Conservation (phyloP, 1,140 invertebrate species). For the Asobara japonica region DNA sequence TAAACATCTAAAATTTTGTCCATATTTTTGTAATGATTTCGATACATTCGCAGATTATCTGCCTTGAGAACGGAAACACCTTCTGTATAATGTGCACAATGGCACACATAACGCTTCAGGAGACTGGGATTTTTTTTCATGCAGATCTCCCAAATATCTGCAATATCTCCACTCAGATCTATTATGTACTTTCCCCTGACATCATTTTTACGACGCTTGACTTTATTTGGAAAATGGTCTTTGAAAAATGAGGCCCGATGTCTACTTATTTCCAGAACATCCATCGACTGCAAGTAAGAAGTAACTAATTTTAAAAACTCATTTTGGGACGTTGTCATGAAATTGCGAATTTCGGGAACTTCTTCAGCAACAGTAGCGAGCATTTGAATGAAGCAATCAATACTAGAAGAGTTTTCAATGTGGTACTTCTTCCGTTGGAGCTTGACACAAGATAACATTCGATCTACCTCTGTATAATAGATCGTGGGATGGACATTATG, state of each 20-base stretch:
- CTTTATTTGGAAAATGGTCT: not conserved
- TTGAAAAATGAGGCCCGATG: not conserved
- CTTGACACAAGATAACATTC: not conserved
- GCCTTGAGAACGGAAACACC: not conserved
- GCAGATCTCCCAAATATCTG: not conserved
- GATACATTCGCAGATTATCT: not conserved
- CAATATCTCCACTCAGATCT: not conserved
- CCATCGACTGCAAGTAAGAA: not conserved
- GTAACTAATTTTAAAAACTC: not conserved
- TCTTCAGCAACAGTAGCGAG: not conserved
- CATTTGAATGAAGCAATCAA: not conserved
- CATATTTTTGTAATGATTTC: not conserved
- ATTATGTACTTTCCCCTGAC: not conserved
- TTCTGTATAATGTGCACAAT: not conserved
- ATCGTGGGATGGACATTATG: not conserved
- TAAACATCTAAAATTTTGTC: not conserved
- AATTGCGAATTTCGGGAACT: not conserved
- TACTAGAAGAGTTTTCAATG: not conserved
- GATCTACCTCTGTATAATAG: not conserved
- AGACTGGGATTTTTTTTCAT: not conserved
- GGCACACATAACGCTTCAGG: not conserved
- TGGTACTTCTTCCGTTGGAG: not conserved
- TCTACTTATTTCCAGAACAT: not conserved
- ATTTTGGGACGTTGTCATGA: not conserved
- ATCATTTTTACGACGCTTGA: not conserved